Percentiles rank a stretch among this genome's conserved stretches.
phyloP scores from a whole-genome alignment of 2,888 invertebrate genomes.

The Patella caerulea region DNA sequence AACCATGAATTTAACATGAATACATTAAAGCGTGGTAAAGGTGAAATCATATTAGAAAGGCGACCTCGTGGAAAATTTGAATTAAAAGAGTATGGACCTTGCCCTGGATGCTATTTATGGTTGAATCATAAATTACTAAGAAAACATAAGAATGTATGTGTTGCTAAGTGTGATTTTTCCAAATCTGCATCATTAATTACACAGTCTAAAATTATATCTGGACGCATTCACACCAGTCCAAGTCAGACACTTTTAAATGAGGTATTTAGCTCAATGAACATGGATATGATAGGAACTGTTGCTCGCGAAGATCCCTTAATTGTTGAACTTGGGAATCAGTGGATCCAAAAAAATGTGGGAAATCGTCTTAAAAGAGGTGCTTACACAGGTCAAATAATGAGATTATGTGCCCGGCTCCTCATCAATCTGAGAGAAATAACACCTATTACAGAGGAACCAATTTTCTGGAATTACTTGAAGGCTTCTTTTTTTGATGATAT shows the following conservation, averaged over 20 bases:
- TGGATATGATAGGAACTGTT: constrained; percentile 11
- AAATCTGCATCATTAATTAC: constrained; percentile 13
- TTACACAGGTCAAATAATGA: constrained; percentile 4
- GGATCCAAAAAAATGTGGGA: constrained; percentile 7
- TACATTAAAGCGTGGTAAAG: constrained; percentile 10
- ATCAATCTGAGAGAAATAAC: constrained; percentile 12
- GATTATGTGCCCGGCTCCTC: constrained; percentile 10
- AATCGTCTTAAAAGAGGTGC: constrained; percentile 5
- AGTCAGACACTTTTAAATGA: constrained; percentile 1
- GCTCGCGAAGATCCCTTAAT: constrained; percentile 10
- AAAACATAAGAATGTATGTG: constrained; percentile 6
- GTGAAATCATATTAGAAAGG: constrained; percentile 11
- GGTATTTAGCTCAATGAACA: constrained; percentile 11
- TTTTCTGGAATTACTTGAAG: constrained; percentile 5
- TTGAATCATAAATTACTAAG: constrained; percentile 11
- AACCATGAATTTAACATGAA: constrained; percentile 5
- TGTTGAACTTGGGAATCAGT: constrained; percentile 8
- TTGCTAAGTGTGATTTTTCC: constrained; percentile 11
- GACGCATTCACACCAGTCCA: not conserved
- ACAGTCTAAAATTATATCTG: constrained; percentile 10
- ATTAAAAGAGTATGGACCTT: constrained; percentile 11
- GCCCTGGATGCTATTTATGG: constrained; percentile 11
- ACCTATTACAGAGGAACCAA: constrained; percentile 8
- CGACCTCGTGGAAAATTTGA: constrained; percentile 8
- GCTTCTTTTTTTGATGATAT: constrained; percentile 6